These are phyloP conservation scores for Bimastos eiseni DNA, from an alignment of 2,888 invertebrate genomes.

Conservation along the genomic window DNA sequence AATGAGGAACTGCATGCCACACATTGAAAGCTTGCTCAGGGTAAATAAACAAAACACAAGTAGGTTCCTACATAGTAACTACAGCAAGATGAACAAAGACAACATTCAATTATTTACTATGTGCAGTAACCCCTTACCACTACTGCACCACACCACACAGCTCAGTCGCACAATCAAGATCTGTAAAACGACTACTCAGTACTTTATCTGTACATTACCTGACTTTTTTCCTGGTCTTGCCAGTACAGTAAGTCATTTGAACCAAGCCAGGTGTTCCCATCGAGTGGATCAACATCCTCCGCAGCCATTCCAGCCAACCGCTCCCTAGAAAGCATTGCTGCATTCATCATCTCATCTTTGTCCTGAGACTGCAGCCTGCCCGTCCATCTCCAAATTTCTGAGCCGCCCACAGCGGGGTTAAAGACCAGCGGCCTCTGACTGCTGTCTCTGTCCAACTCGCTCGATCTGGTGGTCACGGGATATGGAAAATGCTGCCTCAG, in stretches of 20 bases:
- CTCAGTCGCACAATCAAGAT: neutral
- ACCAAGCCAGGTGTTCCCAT: neutral
- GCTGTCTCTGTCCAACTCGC: neutral
- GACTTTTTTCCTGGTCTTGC: neutral
- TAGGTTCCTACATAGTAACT: too few relatives aligned
- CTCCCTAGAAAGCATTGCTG: neutral
- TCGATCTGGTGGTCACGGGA: neutral
- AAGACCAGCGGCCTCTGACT: neutral
- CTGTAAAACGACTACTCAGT: neutral
- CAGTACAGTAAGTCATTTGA: neutral
- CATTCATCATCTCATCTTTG: neutral
- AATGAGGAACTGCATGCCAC: too few relatives aligned
- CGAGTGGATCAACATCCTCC: neutral
- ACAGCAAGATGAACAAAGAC: neutral
- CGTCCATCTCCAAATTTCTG: constrained; percentile 14
- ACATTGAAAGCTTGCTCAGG: too few relatives aligned
- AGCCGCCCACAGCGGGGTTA: neutral
- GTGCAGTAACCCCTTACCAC: neutral
- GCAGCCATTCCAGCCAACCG: neutral
- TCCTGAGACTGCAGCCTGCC: neutral
- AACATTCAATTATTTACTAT: neutral
- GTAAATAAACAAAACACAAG: too few relatives aligned
- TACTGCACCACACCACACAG: neutral
- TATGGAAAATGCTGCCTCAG: neutral
- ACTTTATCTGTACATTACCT: neutral